Conservation (phyloP, 2,888 invertebrate genomes). For the Oscheius sp. region DNA sequence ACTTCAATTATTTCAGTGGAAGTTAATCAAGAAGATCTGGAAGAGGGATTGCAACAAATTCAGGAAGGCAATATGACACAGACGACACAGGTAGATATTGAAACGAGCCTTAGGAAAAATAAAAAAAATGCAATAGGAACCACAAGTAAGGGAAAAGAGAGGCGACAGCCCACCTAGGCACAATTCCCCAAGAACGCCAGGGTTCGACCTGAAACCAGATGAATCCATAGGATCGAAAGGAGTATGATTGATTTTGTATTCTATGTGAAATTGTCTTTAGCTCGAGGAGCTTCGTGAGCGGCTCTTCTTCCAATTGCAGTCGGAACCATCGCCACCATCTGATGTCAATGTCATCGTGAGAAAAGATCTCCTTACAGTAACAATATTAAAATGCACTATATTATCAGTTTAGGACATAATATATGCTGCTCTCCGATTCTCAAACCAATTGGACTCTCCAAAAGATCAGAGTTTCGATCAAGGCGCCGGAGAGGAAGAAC, state of each 20-base stretch:
- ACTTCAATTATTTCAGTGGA: conserved; percentile 31
- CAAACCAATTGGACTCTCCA: neutral
- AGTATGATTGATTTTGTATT: too few relatives aligned
- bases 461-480: conserved; percentile 4
- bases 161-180: neutral
- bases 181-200: too few relatives aligned
- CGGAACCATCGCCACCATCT: neutral
- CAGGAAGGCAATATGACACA: neutral
- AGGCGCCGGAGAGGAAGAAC: neutral
- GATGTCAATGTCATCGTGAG: neutral
- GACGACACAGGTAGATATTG: too few relatives aligned
- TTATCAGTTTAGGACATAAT: conserved; percentile 15
- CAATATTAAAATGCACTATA: neutral
- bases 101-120: too few relatives aligned
- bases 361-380: neutral
- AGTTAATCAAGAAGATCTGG: conserved; percentile 11
- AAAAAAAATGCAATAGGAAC: too few relatives aligned
- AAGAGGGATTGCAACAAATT: conserved; percentile 16
- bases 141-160: neutral
- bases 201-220: too few relatives aligned
- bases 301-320: neutral
- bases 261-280: too few relatives aligned
- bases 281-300: neutral
- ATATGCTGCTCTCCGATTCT: neutral
- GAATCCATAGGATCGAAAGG: too few relatives aligned